Evolutionary conservation across 2,888 invertebrate species (phyloP).

Genomic region (Amblyteles armatorius): DNA sequence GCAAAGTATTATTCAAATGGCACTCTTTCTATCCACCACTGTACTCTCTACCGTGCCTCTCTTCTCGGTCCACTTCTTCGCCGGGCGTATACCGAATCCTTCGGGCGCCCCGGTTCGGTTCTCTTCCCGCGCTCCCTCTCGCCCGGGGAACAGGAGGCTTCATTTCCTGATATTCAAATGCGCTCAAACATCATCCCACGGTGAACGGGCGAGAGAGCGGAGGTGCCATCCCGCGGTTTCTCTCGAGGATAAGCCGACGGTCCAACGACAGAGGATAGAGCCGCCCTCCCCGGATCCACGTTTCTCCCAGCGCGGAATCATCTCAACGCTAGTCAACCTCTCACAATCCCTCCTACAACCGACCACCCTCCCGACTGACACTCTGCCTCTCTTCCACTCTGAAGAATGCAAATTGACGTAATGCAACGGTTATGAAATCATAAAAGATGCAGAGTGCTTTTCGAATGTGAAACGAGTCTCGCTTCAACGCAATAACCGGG

Average conservation of each 20-base stretch:
- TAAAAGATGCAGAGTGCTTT: slow-evolving; percentile 68
- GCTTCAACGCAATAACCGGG: slow-evolving; percentile 20
- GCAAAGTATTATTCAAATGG: slow-evolving; percentile 84
- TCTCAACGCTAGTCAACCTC: slow-evolving; percentile 36
- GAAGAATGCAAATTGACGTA: slow-evolving; percentile 77
- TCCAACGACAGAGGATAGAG: slow-evolving; percentile 42
- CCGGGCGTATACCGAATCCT: slow-evolving; percentile 17
- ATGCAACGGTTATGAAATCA: slow-evolving; percentile 73
- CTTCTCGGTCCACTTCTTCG: slow-evolving; percentile 17
- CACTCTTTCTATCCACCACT: slow-evolving; percentile 65
- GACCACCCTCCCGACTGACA: slow-evolving; percentile 32
- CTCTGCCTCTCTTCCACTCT: slow-evolving; percentile 31
- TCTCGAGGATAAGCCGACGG: slow-evolving; percentile 71
- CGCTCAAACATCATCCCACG: slow-evolving; percentile 81
- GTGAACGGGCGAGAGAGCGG: slow-evolving; percentile 54
- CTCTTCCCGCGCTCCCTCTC: slow-evolving; percentile 41
- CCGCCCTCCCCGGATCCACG: slow-evolving; percentile 31
- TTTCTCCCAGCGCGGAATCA: slow-evolving; percentile 45
- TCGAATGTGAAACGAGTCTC: slow-evolving; percentile 38
- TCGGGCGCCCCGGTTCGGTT: not conserved
- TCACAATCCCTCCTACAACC: slow-evolving; percentile 46
- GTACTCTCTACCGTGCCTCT: slow-evolving; percentile 22
- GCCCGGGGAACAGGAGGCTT: slow-evolving; percentile 80
- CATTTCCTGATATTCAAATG: slow-evolving; percentile 84
- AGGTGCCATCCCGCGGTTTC: slow-evolving; percentile 73